Evolutionary conservation across 2,888 invertebrate genomes (phyloP).

Genomic region (Euzetes globulus): DNA sequence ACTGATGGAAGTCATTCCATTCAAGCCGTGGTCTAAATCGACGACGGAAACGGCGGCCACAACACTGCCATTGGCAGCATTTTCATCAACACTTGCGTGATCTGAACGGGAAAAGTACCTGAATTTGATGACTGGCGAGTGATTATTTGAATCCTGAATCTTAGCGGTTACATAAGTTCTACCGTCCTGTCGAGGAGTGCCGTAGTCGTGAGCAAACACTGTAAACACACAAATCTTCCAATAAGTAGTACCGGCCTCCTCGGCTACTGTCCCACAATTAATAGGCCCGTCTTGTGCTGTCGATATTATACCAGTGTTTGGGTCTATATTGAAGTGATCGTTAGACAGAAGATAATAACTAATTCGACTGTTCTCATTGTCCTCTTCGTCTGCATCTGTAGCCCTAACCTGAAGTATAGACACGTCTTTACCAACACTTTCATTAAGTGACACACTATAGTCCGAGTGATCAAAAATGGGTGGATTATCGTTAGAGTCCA

Average conservation of each 20-base stretch:
- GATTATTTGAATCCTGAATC: slow-evolving; percentile 84
- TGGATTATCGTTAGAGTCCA: slow-evolving; percentile 89
- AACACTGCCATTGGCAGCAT: slow-evolving; percentile 76
- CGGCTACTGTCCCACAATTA: slow-evolving; percentile 44
- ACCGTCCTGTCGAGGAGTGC: slow-evolving; percentile 80
- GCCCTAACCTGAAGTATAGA: slow-evolving; percentile 78
- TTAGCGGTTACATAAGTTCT: slow-evolving; percentile 88
- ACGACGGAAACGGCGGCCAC: slow-evolving; percentile 88
- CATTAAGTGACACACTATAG: slow-evolving; percentile 83
- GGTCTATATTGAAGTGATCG: slow-evolving; percentile 81
- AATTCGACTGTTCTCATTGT: slow-evolving; percentile 68
- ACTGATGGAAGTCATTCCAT: slow-evolving; percentile 75
- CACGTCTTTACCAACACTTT: slow-evolving; percentile 84
- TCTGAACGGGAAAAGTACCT: slow-evolving; percentile 74
- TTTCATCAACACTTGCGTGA: slow-evolving; percentile 88
- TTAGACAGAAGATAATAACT: slow-evolving; percentile 77
- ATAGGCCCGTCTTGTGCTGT: slow-evolving; percentile 58
- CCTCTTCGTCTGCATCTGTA: slow-evolving; percentile 83
- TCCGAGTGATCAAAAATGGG: slow-evolving; percentile 88
- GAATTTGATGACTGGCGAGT: slow-evolving; percentile 83
- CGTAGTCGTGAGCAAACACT: slow-evolving; percentile 85
- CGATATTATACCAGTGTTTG: slow-evolving; percentile 79
- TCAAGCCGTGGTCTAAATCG: slow-evolving; percentile 83
- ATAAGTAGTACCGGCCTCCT: slow-evolving; percentile 50
- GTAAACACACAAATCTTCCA: slow-evolving; percentile 91